Conservation (phyloP, 2,888 invertebrate species). For the Parnassius orleans region DNA sequence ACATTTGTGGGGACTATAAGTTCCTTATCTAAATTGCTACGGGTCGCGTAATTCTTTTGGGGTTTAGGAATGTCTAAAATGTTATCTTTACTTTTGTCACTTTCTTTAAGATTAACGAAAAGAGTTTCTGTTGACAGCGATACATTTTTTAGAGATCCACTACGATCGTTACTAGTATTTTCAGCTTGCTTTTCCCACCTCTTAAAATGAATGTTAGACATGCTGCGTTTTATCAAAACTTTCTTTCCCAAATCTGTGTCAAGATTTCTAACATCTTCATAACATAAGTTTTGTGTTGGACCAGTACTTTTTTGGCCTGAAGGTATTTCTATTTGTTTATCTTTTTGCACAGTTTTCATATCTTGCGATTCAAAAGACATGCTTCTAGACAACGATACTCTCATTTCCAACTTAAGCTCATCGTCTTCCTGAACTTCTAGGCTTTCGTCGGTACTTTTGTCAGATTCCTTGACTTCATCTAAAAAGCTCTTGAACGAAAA, state of each 20-base stretch:
- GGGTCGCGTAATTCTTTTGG: conserved; percentile 38
- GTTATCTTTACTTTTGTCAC: conserved; percentile 32
- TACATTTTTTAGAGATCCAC: conserved; percentile 30
- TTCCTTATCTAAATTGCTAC: conserved; percentile 30
- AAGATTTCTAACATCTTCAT: conserved; percentile 43
- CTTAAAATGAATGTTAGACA: conserved; percentile 42
- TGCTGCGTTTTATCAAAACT: conserved; percentile 49
- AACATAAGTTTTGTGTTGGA: conserved; percentile 43
- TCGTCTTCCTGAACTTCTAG: conserved; percentile 34
- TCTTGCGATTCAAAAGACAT: conserved; percentile 11
- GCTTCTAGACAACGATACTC: conserved; percentile 30
- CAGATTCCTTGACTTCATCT: conserved; percentile 40
- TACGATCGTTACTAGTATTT: conserved; percentile 26
- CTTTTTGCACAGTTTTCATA: conserved; percentile 31
- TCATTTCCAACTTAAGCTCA: conserved; percentile 36
- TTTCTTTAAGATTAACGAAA: conserved; percentile 34
- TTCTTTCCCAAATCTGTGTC: conserved; percentile 52
- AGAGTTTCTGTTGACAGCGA: conserved; percentile 27
- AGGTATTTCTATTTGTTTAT: conserved; percentile 32
- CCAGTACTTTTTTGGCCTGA: conserved; percentile 49
- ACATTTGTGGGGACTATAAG: conserved; percentile 42
- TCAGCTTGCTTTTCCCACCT: conserved; percentile 52
- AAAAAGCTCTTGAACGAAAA: conserved; percentile 48
- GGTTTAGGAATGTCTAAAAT: conserved; percentile 38
- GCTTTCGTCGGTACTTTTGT: conserved; percentile 39